Conservation (phyloP, 1,140 invertebrate species). For the Dinothrombium tinctorium region DNA sequence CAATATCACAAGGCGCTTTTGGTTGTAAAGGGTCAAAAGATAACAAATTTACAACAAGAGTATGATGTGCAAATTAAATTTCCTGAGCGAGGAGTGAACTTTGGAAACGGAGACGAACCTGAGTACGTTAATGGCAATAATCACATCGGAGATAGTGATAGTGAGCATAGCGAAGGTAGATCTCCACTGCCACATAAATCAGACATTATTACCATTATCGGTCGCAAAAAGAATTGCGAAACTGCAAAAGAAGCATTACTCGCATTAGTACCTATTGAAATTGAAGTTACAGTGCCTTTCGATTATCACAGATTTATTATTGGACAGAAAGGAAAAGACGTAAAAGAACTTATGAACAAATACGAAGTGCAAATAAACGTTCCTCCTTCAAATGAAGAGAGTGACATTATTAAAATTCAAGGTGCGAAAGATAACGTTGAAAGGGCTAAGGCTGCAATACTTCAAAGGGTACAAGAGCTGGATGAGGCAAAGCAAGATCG, state of each 20-base stretch:
- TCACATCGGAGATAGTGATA: conserved; percentile 25
- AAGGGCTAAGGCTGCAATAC: conserved; percentile 78
- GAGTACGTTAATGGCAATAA: neutral
- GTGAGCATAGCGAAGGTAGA: conserved; percentile 45
- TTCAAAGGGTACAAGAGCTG: conserved; percentile 74
- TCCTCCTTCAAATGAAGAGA: conserved; percentile 55
- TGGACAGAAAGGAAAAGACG: conserved; percentile 59
- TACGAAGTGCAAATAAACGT: conserved; percentile 84
- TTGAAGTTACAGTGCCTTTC: conserved; percentile 67
- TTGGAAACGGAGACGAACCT: neutral
- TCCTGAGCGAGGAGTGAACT: conserved; percentile 36
- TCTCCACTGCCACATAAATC: conserved; percentile 55
- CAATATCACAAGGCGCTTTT: conserved; percentile 64
- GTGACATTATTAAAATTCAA: conserved; percentile 59
- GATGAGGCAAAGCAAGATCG: conserved; percentile 55
- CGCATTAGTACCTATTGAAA: conserved; percentile 59
- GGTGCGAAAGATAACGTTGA: conserved; percentile 87
- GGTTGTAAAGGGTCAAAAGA: conserved; percentile 54
- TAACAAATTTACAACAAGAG: conserved; percentile 52
- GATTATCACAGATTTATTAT: conserved; percentile 85
- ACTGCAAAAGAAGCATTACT: conserved; percentile 68
- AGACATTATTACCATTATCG: conserved; percentile 62
- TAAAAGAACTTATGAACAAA: conserved; percentile 61
- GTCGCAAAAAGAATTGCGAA: conserved; percentile 83
- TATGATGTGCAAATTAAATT: conserved; percentile 79